Percentiles rank a stretch among this genome's conserved stretches.
phyloP scores from a whole-genome alignment of 2,797 vertebrate species.

The Anguilla megastoma region DNA sequence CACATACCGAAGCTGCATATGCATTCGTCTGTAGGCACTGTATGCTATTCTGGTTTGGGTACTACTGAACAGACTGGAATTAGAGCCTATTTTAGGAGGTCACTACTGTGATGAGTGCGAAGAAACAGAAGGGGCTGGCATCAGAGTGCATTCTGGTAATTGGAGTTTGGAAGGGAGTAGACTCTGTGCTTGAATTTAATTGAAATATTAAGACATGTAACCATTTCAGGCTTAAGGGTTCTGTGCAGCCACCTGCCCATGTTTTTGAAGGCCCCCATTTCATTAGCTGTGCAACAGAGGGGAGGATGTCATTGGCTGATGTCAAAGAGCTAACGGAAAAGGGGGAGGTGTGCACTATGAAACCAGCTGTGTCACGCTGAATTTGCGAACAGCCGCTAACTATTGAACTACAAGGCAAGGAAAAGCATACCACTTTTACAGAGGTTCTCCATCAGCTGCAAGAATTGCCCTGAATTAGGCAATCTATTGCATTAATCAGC shows the following conservation, averaged over 20 bases:
- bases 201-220: background rate
- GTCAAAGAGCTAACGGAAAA: background rate
- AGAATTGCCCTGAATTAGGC: background rate
- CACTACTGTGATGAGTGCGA: background rate
- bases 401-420: background rate
- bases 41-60: background rate
- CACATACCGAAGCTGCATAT: background rate
- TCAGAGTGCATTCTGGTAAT: background rate
- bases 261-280: background rate
- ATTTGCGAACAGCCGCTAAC: background rate
- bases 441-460: slow-evolving; percentile 4
- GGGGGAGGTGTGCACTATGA: background rate
- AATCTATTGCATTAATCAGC: background rate
- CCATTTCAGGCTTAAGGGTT: background rate
- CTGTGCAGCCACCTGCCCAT: background rate
- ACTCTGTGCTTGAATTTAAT: background rate
- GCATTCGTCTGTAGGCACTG: background rate
- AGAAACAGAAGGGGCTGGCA: background rate
- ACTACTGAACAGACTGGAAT: background rate
- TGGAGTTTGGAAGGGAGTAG: background rate
- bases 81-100: background rate
- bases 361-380: background rate
- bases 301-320: background rate
- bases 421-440: background rate
- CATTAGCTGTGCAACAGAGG: background rate